phyloP scores from a whole-genome alignment of 2,797 vertebrate species.

The Phrynocephalus guinanensis region DNA sequence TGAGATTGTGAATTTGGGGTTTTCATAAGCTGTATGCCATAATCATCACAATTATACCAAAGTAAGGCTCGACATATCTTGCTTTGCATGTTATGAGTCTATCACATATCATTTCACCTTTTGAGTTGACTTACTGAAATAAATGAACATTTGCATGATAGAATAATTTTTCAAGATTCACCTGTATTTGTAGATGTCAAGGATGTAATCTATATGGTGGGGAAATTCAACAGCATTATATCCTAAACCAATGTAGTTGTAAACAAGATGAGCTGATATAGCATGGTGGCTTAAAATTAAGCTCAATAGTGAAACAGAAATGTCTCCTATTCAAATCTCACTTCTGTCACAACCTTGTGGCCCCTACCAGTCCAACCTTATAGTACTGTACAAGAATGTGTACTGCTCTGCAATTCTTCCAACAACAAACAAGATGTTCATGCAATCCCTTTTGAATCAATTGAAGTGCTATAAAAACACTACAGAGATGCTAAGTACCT shows the following conservation, averaged over 20 bases:
- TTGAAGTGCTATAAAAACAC: background rate
- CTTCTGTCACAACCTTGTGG: background rate
- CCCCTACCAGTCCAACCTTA: background rate
- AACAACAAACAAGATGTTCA: background rate
- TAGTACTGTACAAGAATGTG: background rate
- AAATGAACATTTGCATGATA: too few relatives aligned
- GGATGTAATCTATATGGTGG: background rate
- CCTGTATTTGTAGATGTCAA: too few relatives aligned
- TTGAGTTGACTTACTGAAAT: too few relatives aligned
- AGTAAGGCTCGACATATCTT: too few relatives aligned
- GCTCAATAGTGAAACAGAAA: background rate
- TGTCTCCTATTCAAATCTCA: background rate
- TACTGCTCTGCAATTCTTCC: background rate
- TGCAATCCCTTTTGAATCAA: background rate
- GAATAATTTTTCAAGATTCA: too few relatives aligned
- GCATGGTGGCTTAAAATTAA: background rate
- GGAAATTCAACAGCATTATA: slow-evolving; percentile 8
- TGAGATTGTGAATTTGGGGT: too few relatives aligned
- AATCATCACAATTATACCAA: too few relatives aligned
- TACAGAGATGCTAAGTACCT: background rate
- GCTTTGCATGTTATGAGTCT: too few relatives aligned
- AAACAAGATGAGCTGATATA: background rate
- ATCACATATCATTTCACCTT: too few relatives aligned
- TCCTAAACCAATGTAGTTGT: background rate
- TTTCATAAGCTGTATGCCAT: too few relatives aligned